Evolutionary conservation across 2,797 vertebrate species (phyloP).

Genomic region (Mus caroli): DNA sequence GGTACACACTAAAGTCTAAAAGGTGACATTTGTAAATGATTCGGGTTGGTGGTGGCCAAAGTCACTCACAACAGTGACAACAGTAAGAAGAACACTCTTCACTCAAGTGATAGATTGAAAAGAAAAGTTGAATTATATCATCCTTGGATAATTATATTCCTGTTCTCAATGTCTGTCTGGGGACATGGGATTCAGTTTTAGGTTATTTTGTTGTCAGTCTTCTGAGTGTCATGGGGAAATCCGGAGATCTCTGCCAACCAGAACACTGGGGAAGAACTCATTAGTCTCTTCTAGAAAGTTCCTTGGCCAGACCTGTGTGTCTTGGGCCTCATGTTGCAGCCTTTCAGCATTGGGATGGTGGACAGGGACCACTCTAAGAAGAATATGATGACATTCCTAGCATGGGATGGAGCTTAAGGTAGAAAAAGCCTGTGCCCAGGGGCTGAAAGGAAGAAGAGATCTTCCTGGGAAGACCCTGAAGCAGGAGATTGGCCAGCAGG

Average conservation of each 20-base stretch:
- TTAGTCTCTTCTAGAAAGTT: background rate
- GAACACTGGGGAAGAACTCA: background rate
- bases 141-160: background rate
- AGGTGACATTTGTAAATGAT: slow-evolving; percentile 34
- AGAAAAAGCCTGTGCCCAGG: background rate
- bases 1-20: background rate
- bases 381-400: background rate
- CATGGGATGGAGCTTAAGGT: background rate
- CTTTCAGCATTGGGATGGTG: background rate
- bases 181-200: background rate
- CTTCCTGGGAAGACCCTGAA: background rate
- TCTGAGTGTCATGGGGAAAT: background rate
- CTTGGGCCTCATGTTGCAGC: background rate
- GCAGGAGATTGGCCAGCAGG: background rate
- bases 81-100: background rate
- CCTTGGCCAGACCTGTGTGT: background rate
- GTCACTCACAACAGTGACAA: background rate
- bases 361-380: background rate
- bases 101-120: background rate
- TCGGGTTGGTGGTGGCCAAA: background rate
- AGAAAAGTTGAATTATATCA: background rate
- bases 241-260: background rate
- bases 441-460: background rate
- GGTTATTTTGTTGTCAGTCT: background rate
- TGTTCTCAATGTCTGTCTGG: background rate